A percentile compares a stretch with the other conserved stretches of the same genome.
Evolutionary conservation across 2,113 vertebrate genomes (phyloP).

Genomic region (Barnardius zonarius): DNA sequence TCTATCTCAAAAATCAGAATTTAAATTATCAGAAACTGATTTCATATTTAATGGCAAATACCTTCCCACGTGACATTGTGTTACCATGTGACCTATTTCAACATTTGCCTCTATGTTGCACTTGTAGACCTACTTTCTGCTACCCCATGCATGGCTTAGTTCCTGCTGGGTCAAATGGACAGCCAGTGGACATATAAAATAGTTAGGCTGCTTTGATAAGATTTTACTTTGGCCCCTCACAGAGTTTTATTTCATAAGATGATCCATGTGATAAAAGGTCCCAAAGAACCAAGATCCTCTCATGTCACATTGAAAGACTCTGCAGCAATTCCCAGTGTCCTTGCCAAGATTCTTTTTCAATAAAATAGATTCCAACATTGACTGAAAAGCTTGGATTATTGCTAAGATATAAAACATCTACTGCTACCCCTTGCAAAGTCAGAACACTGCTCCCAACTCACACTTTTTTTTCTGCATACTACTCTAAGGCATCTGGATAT

Average conservation of each 20-base stretch:
- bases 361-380: constrained; percentile 38
- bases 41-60: neutral
- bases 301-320: constrained; percentile 1
- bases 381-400: constrained; percentile 44
- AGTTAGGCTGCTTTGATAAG: neutral
- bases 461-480: neutral
- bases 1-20: neutral
- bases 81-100: constrained; percentile 11
- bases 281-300: neutral
- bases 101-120: neutral
- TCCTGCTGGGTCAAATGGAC: neutral
- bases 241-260: neutral
- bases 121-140: neutral
- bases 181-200: neutral
- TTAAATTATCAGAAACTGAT: neutral
- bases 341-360: constrained; percentile 35
- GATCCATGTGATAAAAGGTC: neutral
- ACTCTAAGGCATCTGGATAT: neutral
- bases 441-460: constrained; percentile 23
- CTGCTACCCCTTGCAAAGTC: neutral
- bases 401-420: constrained; percentile 25
- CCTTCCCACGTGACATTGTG: neutral
- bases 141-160: neutral
- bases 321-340: neutral
- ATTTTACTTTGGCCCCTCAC: neutral